phyloP scores from a whole-genome alignment of 1,140 invertebrate genomes.

The Eurosta solidaginis region DNA sequence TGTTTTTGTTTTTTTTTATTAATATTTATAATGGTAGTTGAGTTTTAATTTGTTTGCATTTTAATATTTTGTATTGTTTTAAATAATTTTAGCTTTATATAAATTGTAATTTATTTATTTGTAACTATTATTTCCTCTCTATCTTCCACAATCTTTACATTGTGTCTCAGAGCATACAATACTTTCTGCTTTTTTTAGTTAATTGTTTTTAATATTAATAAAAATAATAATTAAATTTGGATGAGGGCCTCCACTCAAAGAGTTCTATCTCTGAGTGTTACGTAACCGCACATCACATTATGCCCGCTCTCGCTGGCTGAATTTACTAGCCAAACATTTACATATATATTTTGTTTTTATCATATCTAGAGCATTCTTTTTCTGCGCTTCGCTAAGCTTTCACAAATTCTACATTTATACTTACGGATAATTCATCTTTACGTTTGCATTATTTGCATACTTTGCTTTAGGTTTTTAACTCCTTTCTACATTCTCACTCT shows the following conservation, averaged over 20 bases:
- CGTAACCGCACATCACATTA: neutral
- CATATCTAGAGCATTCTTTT: constrained; percentile 28
- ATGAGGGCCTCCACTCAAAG: too few species aligned
- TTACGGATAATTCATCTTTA: neutral
- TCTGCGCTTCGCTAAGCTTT: constrained; percentile 6
- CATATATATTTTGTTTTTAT: constrained; percentile 2
- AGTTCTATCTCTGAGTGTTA: neutral
- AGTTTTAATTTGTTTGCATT: neutral
- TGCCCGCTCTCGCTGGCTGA: neutral
- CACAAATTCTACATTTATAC: constrained; percentile 19
- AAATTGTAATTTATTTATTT: neutral
- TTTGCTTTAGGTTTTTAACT: neutral
- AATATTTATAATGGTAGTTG: neutral
- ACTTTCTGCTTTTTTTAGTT: neutral
- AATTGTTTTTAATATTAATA: constrained; percentile 1
- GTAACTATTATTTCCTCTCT: neutral
- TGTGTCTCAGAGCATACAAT: neutral
- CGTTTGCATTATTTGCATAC: neutral
- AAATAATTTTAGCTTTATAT: neutral
- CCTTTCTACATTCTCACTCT: neutral
- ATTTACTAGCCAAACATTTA: neutral
- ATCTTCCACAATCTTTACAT: neutral
- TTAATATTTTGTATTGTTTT: neutral
- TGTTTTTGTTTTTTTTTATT: too few species aligned
- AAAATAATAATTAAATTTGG: constrained; percentile 8